A percentile compares a stretch with the other conserved stretches of the same genome.
These are phyloP conservation scores for Chaitophorus viminalis DNA, from an alignment of 2,888 invertebrate species.

Conservation along the genomic window DNA sequence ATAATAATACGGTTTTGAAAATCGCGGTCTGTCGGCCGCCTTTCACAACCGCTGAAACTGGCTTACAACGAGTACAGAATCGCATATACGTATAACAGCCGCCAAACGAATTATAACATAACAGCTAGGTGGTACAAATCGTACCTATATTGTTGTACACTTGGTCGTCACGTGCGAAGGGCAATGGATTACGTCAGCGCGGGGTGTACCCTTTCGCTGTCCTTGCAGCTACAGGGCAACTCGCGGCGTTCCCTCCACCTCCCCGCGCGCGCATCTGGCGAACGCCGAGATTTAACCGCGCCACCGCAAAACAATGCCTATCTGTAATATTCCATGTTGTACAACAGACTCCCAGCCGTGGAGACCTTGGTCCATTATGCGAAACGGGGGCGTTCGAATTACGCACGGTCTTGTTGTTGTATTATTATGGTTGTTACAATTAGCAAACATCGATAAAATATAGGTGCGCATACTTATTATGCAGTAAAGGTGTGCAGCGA, in stretches of 20 bases:
- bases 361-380: constrained; percentile 15
- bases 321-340: neutral
- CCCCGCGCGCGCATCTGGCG: too few species aligned
- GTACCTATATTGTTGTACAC: too few species aligned
- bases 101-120: neutral
- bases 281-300: neutral
- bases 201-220: neutral
- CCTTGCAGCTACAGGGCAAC: neutral
- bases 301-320: too few species aligned
- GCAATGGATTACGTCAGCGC: neutral
- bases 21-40: neutral
- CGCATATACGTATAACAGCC: too few species aligned
- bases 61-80: too few species aligned
- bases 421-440: neutral
- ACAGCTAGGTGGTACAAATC: neutral
- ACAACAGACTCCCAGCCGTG: neutral
- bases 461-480: too few species aligned
- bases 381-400: neutral
- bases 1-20: neutral
- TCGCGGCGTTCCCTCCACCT: too few species aligned
- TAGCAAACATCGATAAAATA: neutral
- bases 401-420: neutral
- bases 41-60: neutral
- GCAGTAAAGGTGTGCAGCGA: too few species aligned
- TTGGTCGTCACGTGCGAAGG: neutral